Percentiles rank a stretch among this genome's conserved stretches.
Evolutionary conservation across 2,113 vertebrate genomes (phyloP).

Genomic region (Beaufortia kweichowensis): DNA sequence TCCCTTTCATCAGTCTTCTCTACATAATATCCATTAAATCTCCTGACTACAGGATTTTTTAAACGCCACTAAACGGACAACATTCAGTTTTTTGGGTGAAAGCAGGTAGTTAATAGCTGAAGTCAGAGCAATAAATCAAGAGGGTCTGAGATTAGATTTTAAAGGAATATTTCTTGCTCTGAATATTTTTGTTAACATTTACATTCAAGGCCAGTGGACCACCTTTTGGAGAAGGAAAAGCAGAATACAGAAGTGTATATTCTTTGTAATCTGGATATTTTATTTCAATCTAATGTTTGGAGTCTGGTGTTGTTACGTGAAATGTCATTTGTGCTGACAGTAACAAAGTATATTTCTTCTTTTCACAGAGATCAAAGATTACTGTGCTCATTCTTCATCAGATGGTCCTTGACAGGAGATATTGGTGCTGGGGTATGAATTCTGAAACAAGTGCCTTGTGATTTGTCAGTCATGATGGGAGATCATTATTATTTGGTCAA

Average conservation of each 20-base stretch:
- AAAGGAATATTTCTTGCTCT: no score
- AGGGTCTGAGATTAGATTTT: no score
- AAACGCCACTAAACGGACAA: no score
- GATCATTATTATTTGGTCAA: neutral
- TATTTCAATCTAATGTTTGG: neutral
- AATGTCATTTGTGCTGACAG: neutral
- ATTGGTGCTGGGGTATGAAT: neutral
- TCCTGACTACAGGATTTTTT: no score
- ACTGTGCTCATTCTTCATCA: constrained; percentile 55
- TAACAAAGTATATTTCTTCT: neutral
- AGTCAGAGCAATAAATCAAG: no score
- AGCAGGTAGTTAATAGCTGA: no score
- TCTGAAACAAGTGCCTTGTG: neutral
- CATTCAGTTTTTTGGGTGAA: no score
- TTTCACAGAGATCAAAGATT: constrained; percentile 67
- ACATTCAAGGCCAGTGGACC: neutral
- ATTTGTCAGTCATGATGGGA: neutral
- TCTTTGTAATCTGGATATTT: constrained; percentile 3
- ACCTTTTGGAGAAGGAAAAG: neutral
- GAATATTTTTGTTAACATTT: neutral
- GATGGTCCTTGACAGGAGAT: neutral
- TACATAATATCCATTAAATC: no score
- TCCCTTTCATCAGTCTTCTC: neutral
- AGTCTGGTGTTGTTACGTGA: neutral
- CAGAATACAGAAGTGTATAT: constrained; percentile 18